Conservation (phyloP, 2,113 vertebrate genomes). For the Rhineura floridana region DNA sequence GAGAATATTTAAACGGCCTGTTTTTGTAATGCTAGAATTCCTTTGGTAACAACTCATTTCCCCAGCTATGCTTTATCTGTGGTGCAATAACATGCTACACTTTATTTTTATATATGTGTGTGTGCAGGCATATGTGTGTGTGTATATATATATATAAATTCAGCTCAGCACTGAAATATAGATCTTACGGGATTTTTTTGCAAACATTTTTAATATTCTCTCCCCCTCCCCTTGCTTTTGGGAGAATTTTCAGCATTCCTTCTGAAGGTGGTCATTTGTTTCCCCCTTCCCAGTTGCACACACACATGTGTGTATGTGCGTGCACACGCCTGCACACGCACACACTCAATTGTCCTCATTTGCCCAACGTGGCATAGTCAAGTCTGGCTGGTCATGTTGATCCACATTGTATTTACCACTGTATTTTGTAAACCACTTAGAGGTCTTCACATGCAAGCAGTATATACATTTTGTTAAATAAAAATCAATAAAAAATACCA, state of each 20-base stretch:
- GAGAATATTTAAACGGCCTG: neutral
- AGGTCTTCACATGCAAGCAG: too few species aligned
- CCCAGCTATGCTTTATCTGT: neutral
- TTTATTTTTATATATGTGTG: neutral
- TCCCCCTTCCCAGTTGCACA: too few species aligned
- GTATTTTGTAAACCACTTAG: too few species aligned
- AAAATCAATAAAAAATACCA: too few species aligned
- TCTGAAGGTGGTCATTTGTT: neutral
- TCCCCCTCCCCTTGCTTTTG: neutral
- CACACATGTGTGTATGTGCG: too few species aligned
- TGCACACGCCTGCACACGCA: too few species aligned
- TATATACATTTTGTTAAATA: too few species aligned
- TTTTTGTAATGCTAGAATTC: neutral
- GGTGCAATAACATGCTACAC: neutral
- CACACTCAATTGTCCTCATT: neutral
- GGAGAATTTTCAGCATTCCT: neutral
- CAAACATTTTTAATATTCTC: neutral
- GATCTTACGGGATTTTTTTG: neutral
- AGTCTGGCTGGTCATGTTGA: neutral
- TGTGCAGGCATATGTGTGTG: too few species aligned
- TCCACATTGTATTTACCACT: neutral
- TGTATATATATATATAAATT: neutral
- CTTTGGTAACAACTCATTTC: neutral
- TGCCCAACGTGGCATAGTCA: neutral
- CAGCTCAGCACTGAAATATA: neutral